These are phyloP conservation scores for Pachymerium ferrugineum DNA, from an alignment of 2,888 invertebrate species.

Conservation along the genomic window DNA sequence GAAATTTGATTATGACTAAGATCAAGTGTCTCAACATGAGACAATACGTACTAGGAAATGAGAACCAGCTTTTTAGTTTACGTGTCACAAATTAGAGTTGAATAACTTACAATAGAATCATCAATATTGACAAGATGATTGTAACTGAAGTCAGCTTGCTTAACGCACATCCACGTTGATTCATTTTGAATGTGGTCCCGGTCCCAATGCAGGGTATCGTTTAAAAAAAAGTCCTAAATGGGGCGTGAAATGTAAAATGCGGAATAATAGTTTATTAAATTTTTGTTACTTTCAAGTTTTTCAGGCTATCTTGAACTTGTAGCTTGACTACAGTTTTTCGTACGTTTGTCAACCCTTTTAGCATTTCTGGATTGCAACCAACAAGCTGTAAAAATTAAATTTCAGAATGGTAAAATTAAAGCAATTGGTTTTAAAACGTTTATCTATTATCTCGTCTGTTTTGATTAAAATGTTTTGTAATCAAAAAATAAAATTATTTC, in stretches of 20 bases:
- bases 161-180: background rate
- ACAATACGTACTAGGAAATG: conserved; percentile 45
- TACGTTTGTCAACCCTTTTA: background rate
- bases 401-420: background rate
- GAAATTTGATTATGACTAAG: conserved; percentile 73
- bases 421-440: background rate
- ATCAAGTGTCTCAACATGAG: conserved; percentile 59
- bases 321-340: background rate
- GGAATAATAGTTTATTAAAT: background rate
- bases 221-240: conserved; percentile 6
- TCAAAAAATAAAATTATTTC: too few species aligned
- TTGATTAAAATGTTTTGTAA: too few species aligned
- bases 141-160: conserved; percentile 28
- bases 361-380: conserved; percentile 15
- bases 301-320: conserved; percentile 15
- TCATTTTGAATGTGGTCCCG: background rate
- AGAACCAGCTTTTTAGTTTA: background rate
- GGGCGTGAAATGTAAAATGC: background rate
- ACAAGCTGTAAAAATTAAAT: background rate
- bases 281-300: background rate
- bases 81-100: background rate
- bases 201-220: conserved; percentile 18
- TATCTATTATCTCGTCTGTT: too few species aligned
- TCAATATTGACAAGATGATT: conserved; percentile 2
- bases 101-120: conserved; percentile 17